Conservation (phyloP, 2,113 vertebrate species). For the Brachyhypopomus gauderio region DNA sequence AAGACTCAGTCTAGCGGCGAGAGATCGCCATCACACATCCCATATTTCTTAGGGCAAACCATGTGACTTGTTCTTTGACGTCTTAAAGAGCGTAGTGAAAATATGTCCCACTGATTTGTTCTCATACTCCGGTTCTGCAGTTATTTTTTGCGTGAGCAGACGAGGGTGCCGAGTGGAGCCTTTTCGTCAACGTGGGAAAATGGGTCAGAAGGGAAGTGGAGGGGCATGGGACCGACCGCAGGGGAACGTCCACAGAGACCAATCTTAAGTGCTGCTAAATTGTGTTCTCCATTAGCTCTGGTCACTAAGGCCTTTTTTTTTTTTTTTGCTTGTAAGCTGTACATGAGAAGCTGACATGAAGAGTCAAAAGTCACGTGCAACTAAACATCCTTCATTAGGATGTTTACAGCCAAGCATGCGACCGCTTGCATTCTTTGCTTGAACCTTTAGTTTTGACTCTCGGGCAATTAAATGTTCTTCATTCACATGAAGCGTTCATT, state of each 20-base stretch:
- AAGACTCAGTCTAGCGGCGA: conserved; percentile 38
- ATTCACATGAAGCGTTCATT: background rate
- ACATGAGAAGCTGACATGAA: conserved; percentile 44
- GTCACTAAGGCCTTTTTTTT: background rate
- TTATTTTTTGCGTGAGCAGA: conserved; percentile 42
- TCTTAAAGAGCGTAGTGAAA: conserved; percentile 24
- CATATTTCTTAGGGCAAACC: conserved; percentile 43
- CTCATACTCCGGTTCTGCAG: conserved; percentile 42
- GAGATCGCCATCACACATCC: conserved; percentile 38
- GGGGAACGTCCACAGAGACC: conserved; percentile 44
- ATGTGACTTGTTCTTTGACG: conserved; percentile 34
- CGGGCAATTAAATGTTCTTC: background rate
- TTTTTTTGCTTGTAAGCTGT: conserved; percentile 16
- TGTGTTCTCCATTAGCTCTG: conserved; percentile 28
- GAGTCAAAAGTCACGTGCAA: conserved; percentile 37
- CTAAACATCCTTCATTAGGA: background rate
- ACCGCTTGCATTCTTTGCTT: background rate
- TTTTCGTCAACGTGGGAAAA: conserved; percentile 53
- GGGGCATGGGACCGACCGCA: conserved; percentile 42
- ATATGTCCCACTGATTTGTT: conserved; percentile 46
- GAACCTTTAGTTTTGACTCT: background rate
- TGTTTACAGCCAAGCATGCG: background rate
- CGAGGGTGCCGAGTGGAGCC: background rate
- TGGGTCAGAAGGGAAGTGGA: conserved; percentile 37
- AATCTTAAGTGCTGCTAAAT: conserved; percentile 33